A percentile compares a stretch with the other conserved stretches of the same genome.
phyloP scores from a whole-genome alignment of 2,888 invertebrate genomes.

The Microplitis deprimator region DNA sequence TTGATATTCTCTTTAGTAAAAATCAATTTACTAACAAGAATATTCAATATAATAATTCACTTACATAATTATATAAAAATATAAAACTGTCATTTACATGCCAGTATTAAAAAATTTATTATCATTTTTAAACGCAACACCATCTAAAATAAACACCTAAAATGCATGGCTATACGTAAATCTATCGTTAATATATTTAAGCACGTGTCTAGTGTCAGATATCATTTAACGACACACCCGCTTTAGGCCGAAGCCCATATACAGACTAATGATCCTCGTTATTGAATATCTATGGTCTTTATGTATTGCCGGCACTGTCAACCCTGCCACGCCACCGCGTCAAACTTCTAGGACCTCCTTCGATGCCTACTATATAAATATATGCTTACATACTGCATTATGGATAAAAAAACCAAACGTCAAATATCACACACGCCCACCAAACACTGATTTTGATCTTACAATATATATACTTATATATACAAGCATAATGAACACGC shows the following conservation, averaged over 20 bases:
- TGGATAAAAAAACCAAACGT: slow-evolving; percentile 48
- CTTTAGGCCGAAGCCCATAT: slow-evolving; percentile 43
- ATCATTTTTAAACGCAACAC: too few species aligned
- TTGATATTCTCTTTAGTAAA: too few species aligned
- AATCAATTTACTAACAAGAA: too few species aligned
- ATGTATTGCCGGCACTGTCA: slow-evolving; percentile 59
- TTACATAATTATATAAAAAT: too few species aligned
- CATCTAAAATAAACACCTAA: not conserved
- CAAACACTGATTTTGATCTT: not conserved
- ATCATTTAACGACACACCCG: slow-evolving; percentile 57
- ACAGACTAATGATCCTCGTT: slow-evolving; percentile 65
- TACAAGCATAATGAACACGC: not conserved
- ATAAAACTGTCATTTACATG: too few species aligned
- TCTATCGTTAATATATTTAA: slow-evolving; percentile 53
- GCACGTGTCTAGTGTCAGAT: slow-evolving; percentile 68
- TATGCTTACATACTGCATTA: slow-evolving; percentile 65
- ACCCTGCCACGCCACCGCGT: slow-evolving; percentile 41
- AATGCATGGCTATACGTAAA: slow-evolving; percentile 13
- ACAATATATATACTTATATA: slow-evolving; percentile 1
- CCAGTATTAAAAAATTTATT: too few species aligned
- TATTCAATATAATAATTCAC: too few species aligned
- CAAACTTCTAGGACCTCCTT: slow-evolving; percentile 53
- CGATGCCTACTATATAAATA: slow-evolving; percentile 62
- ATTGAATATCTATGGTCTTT: slow-evolving; percentile 64
- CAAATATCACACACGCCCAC: not conserved